A percentile compares a stretch with the other conserved stretches of the same genome.
These are phyloP conservation scores for Macaria notata DNA, from an alignment of 2,888 invertebrate genomes.

Conservation along the genomic window DNA sequence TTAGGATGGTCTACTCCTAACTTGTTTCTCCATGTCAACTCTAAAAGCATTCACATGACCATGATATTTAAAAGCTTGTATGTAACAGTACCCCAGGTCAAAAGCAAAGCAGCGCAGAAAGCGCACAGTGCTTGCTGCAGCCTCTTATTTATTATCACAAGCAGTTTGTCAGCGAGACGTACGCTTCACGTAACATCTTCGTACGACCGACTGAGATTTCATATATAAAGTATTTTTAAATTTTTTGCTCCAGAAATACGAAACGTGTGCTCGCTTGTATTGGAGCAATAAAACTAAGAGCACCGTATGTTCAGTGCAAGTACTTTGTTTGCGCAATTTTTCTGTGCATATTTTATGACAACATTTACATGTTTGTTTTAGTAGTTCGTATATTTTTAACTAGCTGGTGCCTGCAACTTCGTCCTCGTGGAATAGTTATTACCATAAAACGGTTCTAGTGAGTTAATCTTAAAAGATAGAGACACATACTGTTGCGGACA, in stretches of 20 bases:
- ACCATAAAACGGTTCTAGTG: too few species aligned
- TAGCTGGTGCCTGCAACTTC: too few species aligned
- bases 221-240: slow-evolving; percentile 28
- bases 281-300: slow-evolving; percentile 11
- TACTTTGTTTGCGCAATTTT: slow-evolving; percentile 7
- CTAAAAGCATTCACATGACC: too few species aligned
- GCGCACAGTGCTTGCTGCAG: slow-evolving; percentile 2
- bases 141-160: slow-evolving; percentile 28
- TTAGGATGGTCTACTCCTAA: too few species aligned
- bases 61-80: too few species aligned
- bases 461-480: too few species aligned
- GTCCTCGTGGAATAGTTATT: too few species aligned
- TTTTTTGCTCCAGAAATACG: slow-evolving; percentile 24
- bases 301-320: not conserved
- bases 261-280: slow-evolving; percentile 8
- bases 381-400: too few species aligned
- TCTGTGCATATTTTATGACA: not conserved
- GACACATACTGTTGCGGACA: too few species aligned
- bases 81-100: not conserved
- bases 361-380: too few species aligned
- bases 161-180: slow-evolving; percentile 36
- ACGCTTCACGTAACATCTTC: slow-evolving; percentile 28
- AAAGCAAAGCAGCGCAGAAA: slow-evolving; percentile 8
- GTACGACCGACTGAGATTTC: slow-evolving; percentile 32
- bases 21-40: too few species aligned